These are phyloP conservation scores for Fistularia commersonii DNA, from an alignment of 2,797 vertebrate species.

Conservation along the genomic window DNA sequence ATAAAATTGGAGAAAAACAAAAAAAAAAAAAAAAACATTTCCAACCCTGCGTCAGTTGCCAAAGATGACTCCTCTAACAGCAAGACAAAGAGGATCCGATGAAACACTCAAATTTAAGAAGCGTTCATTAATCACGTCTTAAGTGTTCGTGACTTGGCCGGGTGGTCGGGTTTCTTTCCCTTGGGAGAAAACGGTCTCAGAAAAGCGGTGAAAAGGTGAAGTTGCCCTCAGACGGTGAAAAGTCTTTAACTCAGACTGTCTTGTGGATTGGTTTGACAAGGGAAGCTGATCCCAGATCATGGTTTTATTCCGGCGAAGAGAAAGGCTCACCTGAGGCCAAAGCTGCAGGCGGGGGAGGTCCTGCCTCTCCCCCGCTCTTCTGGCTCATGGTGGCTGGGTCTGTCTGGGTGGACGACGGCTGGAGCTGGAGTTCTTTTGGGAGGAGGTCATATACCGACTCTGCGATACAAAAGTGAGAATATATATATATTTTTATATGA, in stretches of 20 bases:
- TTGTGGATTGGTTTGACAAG: conserved; percentile 25
- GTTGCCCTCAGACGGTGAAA: conserved; percentile 55
- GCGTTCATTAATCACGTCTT: no score
- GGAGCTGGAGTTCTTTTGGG: conserved; percentile 98
- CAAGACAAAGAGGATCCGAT: no score
- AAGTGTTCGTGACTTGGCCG: no score
- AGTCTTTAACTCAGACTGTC: conserved; percentile 28
- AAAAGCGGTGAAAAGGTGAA: conserved; percentile 50
- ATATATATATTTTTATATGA: conserved; percentile 13
- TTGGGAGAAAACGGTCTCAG: conserved; percentile 1
- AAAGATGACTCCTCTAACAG: no score
- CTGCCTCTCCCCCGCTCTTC: conserved; percentile 96
- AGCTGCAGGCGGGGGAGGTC: conserved; percentile 90
- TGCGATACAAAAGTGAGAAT: conserved; percentile 55
- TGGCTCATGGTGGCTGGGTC: conserved; percentile 96
- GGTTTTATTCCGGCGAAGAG: conserved; percentile 49
- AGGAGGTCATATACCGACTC: conserved; percentile 99
- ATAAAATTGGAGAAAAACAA: no score
- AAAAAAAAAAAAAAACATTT: no score
- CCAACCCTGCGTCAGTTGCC: no score
- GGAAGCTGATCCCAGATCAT: conserved; percentile 65
- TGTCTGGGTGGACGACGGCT: conserved; percentile 86
- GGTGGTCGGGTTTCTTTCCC: no score
- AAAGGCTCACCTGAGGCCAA: conserved; percentile 92
- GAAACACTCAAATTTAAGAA: no score